A percentile compares a stretch with the other conserved stretches of the same genome.
Conservation (phyloP, 2,113 vertebrate species). For the Dascyllus trimaculatus region DNA sequence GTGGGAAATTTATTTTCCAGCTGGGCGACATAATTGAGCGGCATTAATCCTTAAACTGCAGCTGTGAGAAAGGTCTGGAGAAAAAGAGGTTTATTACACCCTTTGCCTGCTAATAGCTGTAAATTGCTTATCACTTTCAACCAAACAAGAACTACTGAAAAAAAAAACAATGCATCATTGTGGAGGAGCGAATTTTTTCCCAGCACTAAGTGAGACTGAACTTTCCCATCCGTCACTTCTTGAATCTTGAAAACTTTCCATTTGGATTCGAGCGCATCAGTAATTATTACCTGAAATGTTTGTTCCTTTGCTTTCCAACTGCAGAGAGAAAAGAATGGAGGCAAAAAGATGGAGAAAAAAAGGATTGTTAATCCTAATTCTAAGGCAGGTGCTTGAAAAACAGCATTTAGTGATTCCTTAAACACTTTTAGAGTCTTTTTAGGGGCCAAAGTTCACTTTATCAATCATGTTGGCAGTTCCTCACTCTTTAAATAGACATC, state of each 20-base stretch:
- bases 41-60: conserved; percentile 53
- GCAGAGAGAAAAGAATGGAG: not conserved
- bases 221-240: not conserved
- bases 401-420: not conserved
- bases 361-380: not conserved
- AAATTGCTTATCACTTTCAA: conserved; percentile 17
- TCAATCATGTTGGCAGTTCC: not conserved
- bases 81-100: conserved; percentile 50
- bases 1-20: conserved; percentile 68
- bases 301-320: not conserved
- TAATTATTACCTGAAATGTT: not conserved
- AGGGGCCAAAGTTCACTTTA: not conserved
- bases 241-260: not conserved
- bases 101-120: conserved; percentile 24
- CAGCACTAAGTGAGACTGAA: conserved; percentile 11
- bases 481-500: not conserved
- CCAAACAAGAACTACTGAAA: conserved; percentile 3
- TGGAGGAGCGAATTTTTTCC: conserved; percentile 21
- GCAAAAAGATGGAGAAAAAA: conserved; percentile 5
- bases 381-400: not conserved
- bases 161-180: conserved; percentile 32
- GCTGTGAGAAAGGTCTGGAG: conserved; percentile 61
- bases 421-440: conserved; percentile 4
- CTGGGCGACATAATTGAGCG: conserved; percentile 12
- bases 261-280: not conserved